Conservation (phyloP, 1,140 invertebrate species). For the Zaprionus tsacasi region DNA sequence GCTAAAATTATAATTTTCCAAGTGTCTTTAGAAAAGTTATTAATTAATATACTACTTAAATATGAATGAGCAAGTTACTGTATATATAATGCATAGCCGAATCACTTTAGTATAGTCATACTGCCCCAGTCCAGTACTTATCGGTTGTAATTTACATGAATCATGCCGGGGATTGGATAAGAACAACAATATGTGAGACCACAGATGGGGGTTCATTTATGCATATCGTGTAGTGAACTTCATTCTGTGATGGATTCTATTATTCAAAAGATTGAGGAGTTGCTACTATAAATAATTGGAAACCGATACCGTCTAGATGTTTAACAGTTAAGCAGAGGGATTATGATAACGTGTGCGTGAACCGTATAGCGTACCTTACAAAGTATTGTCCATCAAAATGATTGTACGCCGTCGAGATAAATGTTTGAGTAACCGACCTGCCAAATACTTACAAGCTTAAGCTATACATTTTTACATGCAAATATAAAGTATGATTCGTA, state of each 20-base stretch:
- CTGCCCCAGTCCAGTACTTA: conserved; percentile 5
- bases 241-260: background rate
- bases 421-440: background rate
- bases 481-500: background rate
- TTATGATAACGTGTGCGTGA: conserved; percentile 75
- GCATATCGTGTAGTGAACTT: background rate
- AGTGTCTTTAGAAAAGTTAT: too few species aligned
- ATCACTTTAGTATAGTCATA: conserved; percentile 12
- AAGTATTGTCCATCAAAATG: conserved; percentile 55
- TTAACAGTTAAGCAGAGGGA: conserved; percentile 36
- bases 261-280: conserved; percentile 5
- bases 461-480: background rate
- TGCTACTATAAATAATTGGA: conserved; percentile 39
- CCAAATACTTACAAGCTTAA: background rate
- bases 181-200: conserved; percentile 26
- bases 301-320: conserved; percentile 27
- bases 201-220: background rate
- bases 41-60: too few species aligned
- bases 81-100: background rate
- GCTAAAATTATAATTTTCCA: too few species aligned
- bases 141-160: conserved; percentile 36
- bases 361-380: conserved; percentile 44
- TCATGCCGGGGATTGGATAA: conserved; percentile 14
- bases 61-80: too few species aligned
- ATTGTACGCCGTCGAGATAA: conserved; percentile 29